phyloP scores from a whole-genome alignment of 2,113 vertebrate species.

The Cathartes aura region DNA sequence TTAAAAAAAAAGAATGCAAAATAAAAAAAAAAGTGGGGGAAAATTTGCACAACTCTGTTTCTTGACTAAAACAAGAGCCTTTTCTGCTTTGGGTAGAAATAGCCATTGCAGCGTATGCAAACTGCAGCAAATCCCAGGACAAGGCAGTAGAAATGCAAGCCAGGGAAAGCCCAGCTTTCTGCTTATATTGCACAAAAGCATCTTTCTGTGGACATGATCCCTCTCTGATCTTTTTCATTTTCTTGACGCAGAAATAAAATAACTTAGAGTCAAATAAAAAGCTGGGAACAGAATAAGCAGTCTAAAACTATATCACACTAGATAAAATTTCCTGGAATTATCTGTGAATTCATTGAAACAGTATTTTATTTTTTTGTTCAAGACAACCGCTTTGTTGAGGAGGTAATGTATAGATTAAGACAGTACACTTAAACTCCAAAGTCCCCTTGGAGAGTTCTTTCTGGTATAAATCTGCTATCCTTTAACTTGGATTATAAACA shows the following conservation, averaged over 20 bases:
- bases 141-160: not conserved
- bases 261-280: conserved; percentile 49
- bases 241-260: conserved; percentile 12
- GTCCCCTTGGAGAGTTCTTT: conserved; percentile 17
- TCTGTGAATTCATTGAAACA: conserved; percentile 47
- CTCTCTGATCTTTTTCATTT: conserved; percentile 6
- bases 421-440: conserved; percentile 19
- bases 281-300: conserved; percentile 22
- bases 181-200: not conserved
- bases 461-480: conserved; percentile 43
- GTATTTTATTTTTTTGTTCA: conserved; percentile 9
- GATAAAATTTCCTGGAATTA: conserved; percentile 51
- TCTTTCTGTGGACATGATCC: not conserved
- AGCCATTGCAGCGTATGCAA: not conserved
- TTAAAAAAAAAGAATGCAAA: not conserved
- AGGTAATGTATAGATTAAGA: conserved; percentile 49
- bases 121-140: conserved; percentile 9
- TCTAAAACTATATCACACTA: conserved; percentile 41
- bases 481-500: conserved; percentile 57
- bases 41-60: not conserved
- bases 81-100: not conserved
- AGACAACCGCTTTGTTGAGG: conserved; percentile 31
- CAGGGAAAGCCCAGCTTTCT: not conserved
- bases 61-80: not conserved
- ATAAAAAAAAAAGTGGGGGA: no score